Evolutionary conservation across 2,113 vertebrate species (phyloP).

Genomic region (Platichthys stellatus): DNA sequence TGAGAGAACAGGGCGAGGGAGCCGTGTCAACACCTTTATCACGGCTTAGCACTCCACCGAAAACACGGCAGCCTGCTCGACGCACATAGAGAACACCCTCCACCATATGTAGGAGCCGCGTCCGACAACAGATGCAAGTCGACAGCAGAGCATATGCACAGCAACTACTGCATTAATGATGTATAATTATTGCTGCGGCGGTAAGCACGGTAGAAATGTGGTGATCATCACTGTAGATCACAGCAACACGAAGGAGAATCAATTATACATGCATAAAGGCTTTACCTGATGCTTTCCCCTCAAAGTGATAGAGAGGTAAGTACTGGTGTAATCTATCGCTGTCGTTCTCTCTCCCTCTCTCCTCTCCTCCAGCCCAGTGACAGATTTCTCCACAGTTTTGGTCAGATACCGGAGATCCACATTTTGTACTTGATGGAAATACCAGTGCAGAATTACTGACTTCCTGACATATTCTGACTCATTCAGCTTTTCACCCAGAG

Average conservation of each 20-base stretch:
- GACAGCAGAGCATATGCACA: conserved; percentile 58
- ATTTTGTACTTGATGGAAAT: conserved; percentile 30
- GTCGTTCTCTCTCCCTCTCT: neutral
- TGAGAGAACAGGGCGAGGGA: conserved; percentile 37
- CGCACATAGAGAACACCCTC: neutral
- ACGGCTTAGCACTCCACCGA: conserved; percentile 16
- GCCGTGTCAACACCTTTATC: conserved; percentile 47
- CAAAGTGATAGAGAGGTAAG: conserved; percentile 7
- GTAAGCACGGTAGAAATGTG: conserved; percentile 16
- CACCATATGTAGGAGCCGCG: conserved; percentile 27
- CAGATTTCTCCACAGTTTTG: neutral
- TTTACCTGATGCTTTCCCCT: conserved; percentile 15
- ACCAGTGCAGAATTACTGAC: conserved; percentile 24
- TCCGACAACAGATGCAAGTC: conserved; percentile 50
- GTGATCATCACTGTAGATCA: conserved; percentile 17
- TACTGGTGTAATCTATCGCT: neutral
- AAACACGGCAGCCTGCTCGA: conserved; percentile 32
- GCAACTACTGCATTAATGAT: conserved; percentile 50
- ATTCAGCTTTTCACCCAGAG: conserved; percentile 22
- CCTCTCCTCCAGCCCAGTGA: neutral
- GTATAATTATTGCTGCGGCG: conserved; percentile 42
- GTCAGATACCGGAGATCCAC: conserved; percentile 4
- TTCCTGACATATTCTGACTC: conserved; percentile 43
- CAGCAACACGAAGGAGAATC: conserved; percentile 24
- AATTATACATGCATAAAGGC: neutral